Conservation (phyloP, 2,113 vertebrate species). For the Columba janthina region DNA sequence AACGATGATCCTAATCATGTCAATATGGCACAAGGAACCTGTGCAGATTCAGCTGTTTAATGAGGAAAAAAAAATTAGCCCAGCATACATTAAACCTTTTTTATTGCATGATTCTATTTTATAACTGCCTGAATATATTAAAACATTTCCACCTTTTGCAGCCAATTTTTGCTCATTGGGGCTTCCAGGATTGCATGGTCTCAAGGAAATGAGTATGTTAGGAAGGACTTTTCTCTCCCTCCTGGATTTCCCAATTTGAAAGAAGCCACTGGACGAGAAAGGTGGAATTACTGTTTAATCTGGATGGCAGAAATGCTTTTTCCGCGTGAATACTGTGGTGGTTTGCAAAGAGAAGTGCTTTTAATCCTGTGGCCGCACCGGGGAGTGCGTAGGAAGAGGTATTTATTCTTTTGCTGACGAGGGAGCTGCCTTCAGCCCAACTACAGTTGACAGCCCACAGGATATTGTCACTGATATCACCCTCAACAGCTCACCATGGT, state of each 20-base stretch:
- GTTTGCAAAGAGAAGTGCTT: not conserved
- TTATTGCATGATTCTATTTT: not conserved
- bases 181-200: not conserved
- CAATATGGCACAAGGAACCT: fast-evolving
- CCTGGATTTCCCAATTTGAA: not conserved
- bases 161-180: not conserved
- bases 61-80: not conserved
- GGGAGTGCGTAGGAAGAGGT: fast-evolving
- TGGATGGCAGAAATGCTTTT: not conserved
- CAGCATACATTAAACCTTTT: not conserved
- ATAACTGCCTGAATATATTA: not conserved
- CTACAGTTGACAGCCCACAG: fast-evolving
- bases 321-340: fast-evolving
- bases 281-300: not conserved
- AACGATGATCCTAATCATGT: not conserved
- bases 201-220: fast-evolving
- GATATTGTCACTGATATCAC: not conserved
- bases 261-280: not conserved
- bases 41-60: not conserved
- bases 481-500: fast-evolving
- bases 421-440: not conserved
- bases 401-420: not conserved
- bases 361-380: not conserved
- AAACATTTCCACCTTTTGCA: not conserved
- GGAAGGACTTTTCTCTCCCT: not conserved